Base-by-base conservation (phyloP, 2,797 vertebrate genomes). In the Bovichtus diacanthus region DNA sequence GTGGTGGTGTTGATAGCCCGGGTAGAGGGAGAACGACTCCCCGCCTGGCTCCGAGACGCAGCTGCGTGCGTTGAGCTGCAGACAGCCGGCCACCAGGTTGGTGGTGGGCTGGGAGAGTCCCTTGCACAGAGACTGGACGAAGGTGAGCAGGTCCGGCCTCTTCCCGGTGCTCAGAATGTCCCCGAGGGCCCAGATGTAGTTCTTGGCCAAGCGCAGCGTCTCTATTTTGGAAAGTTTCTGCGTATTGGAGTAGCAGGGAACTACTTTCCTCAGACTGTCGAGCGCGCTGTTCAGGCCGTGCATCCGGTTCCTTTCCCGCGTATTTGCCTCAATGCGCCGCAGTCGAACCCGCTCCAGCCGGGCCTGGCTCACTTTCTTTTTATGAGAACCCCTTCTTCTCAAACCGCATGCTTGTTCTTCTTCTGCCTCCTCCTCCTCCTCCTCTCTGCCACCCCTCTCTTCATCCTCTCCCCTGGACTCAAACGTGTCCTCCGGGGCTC, bases 201-300 rank as follows among this genome's bases (percentile, higher is more conserved):
- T 98, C 90, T 97, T 97, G 67, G 97, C 97, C 76, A 98, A 90
- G 73, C 97, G 96, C 78, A 98, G 92, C 34, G 97, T 98, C 93
- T 98, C 97, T 80, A 98, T 98, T 93, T 98, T 98, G 78, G 97
- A 98, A 39, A 98, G 95, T 92, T 98, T 98, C 87, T 97, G 97
- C 41, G 97, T 97, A 94, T 97, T 98, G 53, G 97, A 97, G 85
- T 97, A 97, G 71, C 97, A 98, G 43, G 97, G 97, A 79, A 98
- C 97, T 68, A 97, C 97, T 92, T 97, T 97, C 77, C 97, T 94
- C 88, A 98, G 95, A 91, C 95, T 96, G 94, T 98, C 97, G 94
- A 98, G 91, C 9, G 97, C 97, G 0, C 96, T 95, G 2, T 98
- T 98, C 80, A 98, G 95, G 49, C 97, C 96, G 0, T 98, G 97